These are phyloP conservation scores for Leucoraja ocellata DNA, from an alignment of 2,797 vertebrate genomes.

Conservation along the genomic window DNA sequence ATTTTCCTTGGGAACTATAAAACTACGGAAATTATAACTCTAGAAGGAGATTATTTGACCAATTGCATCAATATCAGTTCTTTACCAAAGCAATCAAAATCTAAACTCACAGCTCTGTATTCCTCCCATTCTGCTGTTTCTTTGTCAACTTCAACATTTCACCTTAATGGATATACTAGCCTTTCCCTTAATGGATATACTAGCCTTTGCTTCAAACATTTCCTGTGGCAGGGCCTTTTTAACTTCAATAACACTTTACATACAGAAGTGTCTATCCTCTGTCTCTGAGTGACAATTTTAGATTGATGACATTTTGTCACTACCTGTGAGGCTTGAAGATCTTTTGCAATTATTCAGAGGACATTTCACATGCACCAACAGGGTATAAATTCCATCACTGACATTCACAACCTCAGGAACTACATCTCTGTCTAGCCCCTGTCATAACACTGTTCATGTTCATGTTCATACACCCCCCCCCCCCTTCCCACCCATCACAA, in stretches of 20 bases:
- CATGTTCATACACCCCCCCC: no score
- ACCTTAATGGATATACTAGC: background rate
- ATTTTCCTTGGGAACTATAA: background rate
- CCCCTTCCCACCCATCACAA: no score
- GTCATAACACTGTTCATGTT: no score
- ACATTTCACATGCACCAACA: no score
- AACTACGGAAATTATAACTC: background rate
- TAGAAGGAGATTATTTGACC: background rate
- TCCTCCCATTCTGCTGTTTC: background rate
- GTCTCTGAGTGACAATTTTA: background rate
- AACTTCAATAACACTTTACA: background rate
- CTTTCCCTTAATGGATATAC: background rate
- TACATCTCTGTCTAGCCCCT: no score
- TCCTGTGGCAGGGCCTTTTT: background rate
- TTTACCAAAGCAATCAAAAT: background rate
- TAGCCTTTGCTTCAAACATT: background rate
- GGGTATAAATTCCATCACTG: no score
- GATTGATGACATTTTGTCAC: background rate
- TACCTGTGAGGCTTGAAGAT: background rate
- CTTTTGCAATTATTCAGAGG: no score
- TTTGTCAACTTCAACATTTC: background rate
- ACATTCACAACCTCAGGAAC: no score
- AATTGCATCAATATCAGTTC: background rate
- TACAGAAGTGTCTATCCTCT: background rate
- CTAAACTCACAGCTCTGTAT: background rate